Evolutionary conservation across 2,113 vertebrate genomes (phyloP).

Genomic region (Myrmophylax atrothorax): DNA sequence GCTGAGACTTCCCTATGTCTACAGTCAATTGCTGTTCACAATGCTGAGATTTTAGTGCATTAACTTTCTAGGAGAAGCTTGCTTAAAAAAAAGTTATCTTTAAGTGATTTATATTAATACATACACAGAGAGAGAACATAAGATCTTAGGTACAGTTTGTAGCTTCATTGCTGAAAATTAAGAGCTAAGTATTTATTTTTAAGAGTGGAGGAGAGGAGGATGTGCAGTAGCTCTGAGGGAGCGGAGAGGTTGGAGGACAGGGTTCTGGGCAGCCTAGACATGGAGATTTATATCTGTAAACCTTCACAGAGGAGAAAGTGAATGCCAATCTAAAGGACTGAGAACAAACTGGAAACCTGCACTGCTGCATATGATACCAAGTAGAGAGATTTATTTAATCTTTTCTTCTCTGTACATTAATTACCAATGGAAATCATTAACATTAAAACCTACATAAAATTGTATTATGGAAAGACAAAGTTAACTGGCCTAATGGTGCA

Average conservation of each 20-base stretch:
- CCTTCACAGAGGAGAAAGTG: not conserved
- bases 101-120: not conserved
- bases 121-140: not conserved
- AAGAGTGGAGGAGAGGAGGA: not conserved
- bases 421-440: not conserved
- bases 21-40: not conserved
- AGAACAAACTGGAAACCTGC: not conserved
- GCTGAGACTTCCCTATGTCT: not conserved
- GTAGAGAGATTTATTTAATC: not conserved
- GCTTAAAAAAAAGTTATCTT: not conserved
- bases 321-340: not conserved
- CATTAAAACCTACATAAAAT: not conserved
- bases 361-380: not conserved
- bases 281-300: rapidly evolving
- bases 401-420: not conserved
- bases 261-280: not conserved
- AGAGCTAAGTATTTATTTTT: not conserved
- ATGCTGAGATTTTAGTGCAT: not conserved
- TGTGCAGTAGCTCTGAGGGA: not conserved
- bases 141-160: not conserved
- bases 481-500: not conserved
- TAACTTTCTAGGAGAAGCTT: not conserved
- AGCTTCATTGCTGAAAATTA: not conserved
- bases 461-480: not conserved
- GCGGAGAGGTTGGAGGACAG: not conserved